Evolutionary conservation across 1,140 invertebrate genomes (phyloP).

Genomic region (Adoxophyes honmai): DNA sequence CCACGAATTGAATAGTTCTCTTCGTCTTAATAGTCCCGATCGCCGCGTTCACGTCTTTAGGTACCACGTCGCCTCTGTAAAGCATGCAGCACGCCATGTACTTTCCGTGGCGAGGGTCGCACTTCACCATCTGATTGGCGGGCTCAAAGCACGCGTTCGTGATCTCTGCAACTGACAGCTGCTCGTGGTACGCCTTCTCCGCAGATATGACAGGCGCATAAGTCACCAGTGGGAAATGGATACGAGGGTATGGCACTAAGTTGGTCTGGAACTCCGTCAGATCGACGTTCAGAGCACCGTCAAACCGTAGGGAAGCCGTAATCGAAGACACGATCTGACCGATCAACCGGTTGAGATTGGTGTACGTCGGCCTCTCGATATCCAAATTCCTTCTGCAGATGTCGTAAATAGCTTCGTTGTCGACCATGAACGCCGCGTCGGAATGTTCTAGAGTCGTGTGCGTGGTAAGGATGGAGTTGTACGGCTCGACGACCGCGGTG

Average conservation of each 20-base stretch:
- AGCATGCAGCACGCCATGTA: constrained; percentile 93
- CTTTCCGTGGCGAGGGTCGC: constrained; percentile 91
- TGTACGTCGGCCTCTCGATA: constrained; percentile 90
- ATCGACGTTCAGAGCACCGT: constrained; percentile 91
- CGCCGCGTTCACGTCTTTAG: constrained; percentile 92
- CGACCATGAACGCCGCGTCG: constrained; percentile 93
- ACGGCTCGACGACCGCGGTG: constrained; percentile 94
- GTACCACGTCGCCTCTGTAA: constrained; percentile 83
- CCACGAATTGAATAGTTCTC: constrained; percentile 91
- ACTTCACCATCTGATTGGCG: constrained; percentile 94
- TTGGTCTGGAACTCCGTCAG: constrained; percentile 94
- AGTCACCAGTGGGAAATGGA: constrained; percentile 90
- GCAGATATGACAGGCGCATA: constrained; percentile 91
- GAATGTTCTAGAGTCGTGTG: constrained; percentile 91
- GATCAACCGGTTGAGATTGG: constrained; percentile 87
- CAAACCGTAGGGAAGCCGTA: constrained; percentile 79
- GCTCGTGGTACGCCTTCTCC: constrained; percentile 91
- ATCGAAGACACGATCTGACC: constrained; percentile 93
- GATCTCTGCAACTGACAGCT: constrained; percentile 89
- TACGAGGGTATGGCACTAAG: constrained; percentile 89
- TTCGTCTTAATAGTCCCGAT: constrained; percentile 92
- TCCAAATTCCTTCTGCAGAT: constrained; percentile 93
- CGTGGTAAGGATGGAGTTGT: constrained; percentile 90
- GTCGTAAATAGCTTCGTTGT: constrained; percentile 89
- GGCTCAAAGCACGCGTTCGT: constrained; percentile 94